Base-by-base conservation (phyloP, 1,140 invertebrate genomes). In the Triops longicaudatus region DNA sequence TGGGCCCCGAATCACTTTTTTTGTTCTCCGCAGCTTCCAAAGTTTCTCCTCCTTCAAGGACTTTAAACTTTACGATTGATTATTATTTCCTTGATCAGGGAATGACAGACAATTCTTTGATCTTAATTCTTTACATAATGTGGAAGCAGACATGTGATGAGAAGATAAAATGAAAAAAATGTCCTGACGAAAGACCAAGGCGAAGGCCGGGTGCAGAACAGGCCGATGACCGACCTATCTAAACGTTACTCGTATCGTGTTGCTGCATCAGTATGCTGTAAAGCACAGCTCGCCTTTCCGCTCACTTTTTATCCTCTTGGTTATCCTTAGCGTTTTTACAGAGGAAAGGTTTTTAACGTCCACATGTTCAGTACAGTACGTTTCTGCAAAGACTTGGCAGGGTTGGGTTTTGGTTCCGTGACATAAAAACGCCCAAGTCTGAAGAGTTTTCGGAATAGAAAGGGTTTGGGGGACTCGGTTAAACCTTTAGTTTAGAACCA, bases 251-350 rank as follows among this genome's bases (percentile, higher is more conserved):
- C 0, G 50, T 63, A 63, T 63, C 50, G 50, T 63, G 50, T 63
- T 63, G 50, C 50, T 63, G 22, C 50, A 63, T 63, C 22, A 63
- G 50, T 63, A 63, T 63, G 50, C 50, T 63, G 17, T 63, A 63
- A 63, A 63, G 50, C 50, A 63, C 50, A 63, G 50, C 50, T 14
- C 50, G 14, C 44, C 22, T 63, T 63, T 22, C 50, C 50, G 5
- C 50, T 63, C 50, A 63, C 50, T 63, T 63, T 63, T 63, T 63
- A 63, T 63, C 50, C 6, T 63, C 22, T 63, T 14, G 6, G 50
- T 63, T 63, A n/a, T 63, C 50, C 50, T 63, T 22, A 9, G 10
- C 50, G 17, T 22, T 63, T 63, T 22, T 63, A 14, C 50, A 63
- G 14, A 63, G 17, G 43, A 44, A 17, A 22, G 14, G 14, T 63